A percentile compares a stretch with the other conserved stretches of the same genome.
phyloP scores from a whole-genome alignment of 30 jellyfish, hydroid and myxozoan genomes.

The Hydractinia echinata region DNA sequence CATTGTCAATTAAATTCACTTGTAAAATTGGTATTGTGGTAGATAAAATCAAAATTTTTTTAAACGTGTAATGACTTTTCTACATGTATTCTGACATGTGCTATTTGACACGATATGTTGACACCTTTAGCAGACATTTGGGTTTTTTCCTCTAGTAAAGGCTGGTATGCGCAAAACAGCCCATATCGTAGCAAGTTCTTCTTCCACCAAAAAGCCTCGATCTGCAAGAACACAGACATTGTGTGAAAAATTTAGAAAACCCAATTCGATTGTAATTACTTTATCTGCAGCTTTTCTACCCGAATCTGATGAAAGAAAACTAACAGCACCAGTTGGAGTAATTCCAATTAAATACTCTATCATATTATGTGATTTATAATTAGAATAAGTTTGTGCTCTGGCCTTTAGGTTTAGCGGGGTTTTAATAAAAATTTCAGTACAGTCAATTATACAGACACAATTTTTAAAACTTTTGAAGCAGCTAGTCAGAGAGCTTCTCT shows the following conservation, averaged over 20 bases:
- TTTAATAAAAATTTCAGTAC: too few species aligned
- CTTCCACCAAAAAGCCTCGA: conserved; percentile 51
- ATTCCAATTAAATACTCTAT: conserved; percentile 48
- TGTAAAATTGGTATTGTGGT: conserved; percentile 42
- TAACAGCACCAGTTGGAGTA: conserved; percentile 62
- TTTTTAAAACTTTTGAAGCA: too few species aligned
- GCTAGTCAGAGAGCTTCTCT: too few species aligned
- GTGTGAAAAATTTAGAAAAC: conserved; percentile 24
- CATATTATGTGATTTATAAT: conserved; percentile 37
- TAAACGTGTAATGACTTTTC: conserved; percentile 46
- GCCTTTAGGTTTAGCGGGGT: background rate
- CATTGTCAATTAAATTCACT: conserved; percentile 47
- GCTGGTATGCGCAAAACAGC: conserved; percentile 45
- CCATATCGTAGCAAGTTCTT: conserved; percentile 46
- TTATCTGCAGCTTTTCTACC: conserved; percentile 61
- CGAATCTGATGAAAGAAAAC: conserved; percentile 55
- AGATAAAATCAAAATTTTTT: conserved; percentile 43
- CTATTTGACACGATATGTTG: conserved; percentile 25
- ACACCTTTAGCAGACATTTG: conserved; percentile 59
- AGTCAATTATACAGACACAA: too few species aligned
- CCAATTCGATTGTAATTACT: conserved; percentile 38
- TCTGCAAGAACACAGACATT: conserved; percentile 61
- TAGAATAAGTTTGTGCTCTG: conserved; percentile 30
- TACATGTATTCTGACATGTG: conserved; percentile 55
- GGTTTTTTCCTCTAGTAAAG: conserved; percentile 53